Conservation (phyloP, 2,113 vertebrate species). For the Psittacula cyanocephala region DNA sequence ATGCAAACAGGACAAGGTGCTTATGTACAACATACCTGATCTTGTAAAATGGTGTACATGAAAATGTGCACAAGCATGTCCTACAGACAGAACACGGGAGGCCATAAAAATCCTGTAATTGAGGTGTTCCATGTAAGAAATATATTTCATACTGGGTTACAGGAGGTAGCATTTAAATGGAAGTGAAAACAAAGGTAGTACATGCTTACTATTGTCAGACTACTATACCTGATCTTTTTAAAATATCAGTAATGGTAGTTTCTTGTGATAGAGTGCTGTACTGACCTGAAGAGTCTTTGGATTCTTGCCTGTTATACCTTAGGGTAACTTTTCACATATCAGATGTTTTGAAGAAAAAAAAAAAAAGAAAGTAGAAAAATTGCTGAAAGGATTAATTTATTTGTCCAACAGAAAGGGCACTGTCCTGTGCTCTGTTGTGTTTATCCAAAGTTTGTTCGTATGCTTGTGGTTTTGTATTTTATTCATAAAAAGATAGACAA, state of each 20-base stretch:
- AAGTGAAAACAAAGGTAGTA: neutral
- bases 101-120: neutral
- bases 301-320: neutral
- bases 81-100: neutral
- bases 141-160: neutral
- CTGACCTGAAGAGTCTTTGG: neutral
- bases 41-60: neutral
- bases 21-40: neutral
- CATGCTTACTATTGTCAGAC: neutral
- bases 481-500: neutral
- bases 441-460: neutral
- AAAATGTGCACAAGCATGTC: neutral
- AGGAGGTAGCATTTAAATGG: neutral
- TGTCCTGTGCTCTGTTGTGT: neutral
- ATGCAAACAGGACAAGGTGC: neutral
- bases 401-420: neutral
- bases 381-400: neutral
- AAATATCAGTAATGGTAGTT: conserved; percentile 43
- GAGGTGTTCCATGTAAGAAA: neutral
- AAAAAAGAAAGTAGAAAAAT: neutral
- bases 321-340: conserved; percentile 23
- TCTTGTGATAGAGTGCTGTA: conserved; percentile 6
- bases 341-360: neutral
- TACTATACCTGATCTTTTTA: conserved; percentile 8
- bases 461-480: neutral